A percentile compares a stretch with the other conserved stretches of the same genome.
Evolutionary conservation across 2,797 vertebrate species (phyloP).

Genomic region (Carapus acus): DNA sequence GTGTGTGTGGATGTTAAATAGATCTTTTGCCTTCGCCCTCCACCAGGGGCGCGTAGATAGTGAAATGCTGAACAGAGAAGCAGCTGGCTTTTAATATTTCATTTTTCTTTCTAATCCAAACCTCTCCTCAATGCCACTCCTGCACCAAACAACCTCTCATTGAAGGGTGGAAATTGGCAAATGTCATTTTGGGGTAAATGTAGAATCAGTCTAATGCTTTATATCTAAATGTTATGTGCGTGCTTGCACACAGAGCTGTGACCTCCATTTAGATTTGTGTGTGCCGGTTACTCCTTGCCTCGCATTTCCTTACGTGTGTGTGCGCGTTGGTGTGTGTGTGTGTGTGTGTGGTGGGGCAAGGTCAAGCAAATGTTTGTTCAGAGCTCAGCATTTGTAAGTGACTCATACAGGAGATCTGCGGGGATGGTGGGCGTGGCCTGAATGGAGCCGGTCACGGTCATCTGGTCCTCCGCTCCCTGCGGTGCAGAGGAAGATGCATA

Average conservation of each 20-base stretch:
- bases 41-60: no score
- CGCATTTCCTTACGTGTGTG: background rate
- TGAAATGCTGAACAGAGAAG: no score
- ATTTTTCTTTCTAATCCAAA: no score
- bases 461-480: conserved; percentile 13
- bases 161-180: no score
- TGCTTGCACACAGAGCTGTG: background rate
- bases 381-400: conserved; percentile 27
- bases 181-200: no score
- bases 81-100: no score
- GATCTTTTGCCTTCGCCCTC: background rate
- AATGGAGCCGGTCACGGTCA: conserved; percentile 37
- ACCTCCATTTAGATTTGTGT: background rate
- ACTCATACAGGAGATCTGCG: conserved; percentile 39
- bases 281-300: no score
- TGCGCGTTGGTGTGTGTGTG: background rate
- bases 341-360: background rate
- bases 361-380: conserved; percentile 32
- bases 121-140: no score
- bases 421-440: conserved; percentile 11
- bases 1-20: background rate
- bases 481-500: conserved; percentile 13
- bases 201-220: conserved; percentile 7
- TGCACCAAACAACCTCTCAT: no score
- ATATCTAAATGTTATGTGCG: background rate